Base-by-base conservation (phyloP, 2,797 vertebrate species). In the Lerista edwardsae region DNA sequence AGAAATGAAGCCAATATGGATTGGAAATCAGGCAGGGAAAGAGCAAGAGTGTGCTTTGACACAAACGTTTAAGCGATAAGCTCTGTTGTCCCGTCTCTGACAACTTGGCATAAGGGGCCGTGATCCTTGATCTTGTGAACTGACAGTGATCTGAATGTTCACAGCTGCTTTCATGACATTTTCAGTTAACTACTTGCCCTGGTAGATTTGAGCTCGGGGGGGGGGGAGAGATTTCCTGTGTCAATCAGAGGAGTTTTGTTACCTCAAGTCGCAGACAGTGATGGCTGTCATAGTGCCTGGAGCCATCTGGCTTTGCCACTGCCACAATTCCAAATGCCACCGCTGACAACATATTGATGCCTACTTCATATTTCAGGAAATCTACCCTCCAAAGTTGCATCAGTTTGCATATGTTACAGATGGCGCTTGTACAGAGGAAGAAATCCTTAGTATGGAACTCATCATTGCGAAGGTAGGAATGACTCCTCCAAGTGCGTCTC, bases 391-490 rank as follows among this genome's bases (percentile, higher is more conserved):
- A 0, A 99, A 99, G 90, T 90, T 99, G 91, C 96, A 98, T 91
- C 97, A 99, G 94, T 99, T 99, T 95, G 98, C 98, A 1, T 99
- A 99, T 0, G 97, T 99, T 73, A 98, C 98, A 31, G 98, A 99
- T 34, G 97, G 98, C 61, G 98, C 98, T 84, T 99, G 98, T 93
- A 97, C 97, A 2, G 98, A 98, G 92, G 98, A 98, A 17, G 98
- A 99, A 90, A 99, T 99, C 87, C 96, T 99, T 74, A 96, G 91
- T 75, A 99, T 99, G 98, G 99, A 99, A 90, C 93, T 99, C 84
- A 97, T 98, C 71, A 96, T 99, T 87, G 97, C 99, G 98, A 98
- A 99, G 98, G 99, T 98, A 93, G 39, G 86, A 74, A 84, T 81
- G 89, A n/a, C 7, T 76, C 6, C 23, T 39, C 17, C 15, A 1